phyloP scores from a whole-genome alignment of 2,797 vertebrate genomes.

The Smutsia temminckii region DNA sequence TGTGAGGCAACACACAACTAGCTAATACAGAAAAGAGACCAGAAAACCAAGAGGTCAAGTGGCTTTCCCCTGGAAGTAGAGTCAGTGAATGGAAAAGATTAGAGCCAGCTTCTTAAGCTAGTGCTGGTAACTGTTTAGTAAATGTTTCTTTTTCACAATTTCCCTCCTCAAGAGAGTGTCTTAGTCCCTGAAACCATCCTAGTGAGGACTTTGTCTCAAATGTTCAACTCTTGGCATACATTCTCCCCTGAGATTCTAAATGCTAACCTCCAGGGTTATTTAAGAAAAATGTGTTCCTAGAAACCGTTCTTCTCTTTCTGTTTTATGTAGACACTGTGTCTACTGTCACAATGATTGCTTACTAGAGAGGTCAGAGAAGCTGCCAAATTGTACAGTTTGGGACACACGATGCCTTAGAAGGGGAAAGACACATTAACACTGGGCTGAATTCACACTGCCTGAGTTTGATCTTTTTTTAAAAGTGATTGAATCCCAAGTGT shows the following conservation, averaged over 20 bases:
- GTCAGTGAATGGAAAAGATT: background rate
- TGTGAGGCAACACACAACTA: background rate
- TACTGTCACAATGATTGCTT: conserved; percentile 76
- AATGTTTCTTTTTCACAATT: background rate
- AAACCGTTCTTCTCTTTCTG: conserved; percentile 21
- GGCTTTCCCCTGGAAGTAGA: background rate
- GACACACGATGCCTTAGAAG: conserved; percentile 69
- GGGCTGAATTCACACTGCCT: conserved; percentile 51
- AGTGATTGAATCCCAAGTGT: conserved; percentile 52
- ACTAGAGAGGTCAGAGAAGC: conserved; percentile 69
- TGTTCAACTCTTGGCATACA: background rate
- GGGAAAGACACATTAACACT: conserved; percentile 28
- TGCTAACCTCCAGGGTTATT: conserved; percentile 48
- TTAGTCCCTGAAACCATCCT: conserved; percentile 45
- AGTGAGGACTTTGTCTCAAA: conserved; percentile 46
- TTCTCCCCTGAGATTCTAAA: conserved; percentile 53
- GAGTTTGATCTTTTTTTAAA: conserved; percentile 60
- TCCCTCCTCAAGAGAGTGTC: conserved; percentile 28
- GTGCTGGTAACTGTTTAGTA: conserved; percentile 10
- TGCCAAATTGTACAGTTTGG: conserved; percentile 65
- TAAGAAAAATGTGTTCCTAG: conserved; percentile 48
- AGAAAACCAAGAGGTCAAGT: background rate
- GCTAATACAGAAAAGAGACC: background rate
- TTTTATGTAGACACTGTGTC: conserved; percentile 67
- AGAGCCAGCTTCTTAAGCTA: background rate